These are phyloP conservation scores for Hetaerina titia DNA, from an alignment of 2,888 invertebrate genomes.

Conservation along the genomic window DNA sequence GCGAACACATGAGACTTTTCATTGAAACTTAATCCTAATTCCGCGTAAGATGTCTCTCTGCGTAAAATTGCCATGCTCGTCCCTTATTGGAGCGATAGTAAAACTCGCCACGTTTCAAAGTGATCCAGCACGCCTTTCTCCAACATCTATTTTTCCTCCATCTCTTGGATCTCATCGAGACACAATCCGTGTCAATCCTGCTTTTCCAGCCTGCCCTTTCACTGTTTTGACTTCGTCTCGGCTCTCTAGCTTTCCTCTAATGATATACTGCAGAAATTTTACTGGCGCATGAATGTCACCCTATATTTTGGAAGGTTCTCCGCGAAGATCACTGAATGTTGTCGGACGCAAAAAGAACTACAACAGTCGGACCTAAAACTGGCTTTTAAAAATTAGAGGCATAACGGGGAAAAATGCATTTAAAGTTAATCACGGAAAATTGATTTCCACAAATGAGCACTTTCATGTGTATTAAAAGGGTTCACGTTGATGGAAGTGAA, in stretches of 20 bases:
- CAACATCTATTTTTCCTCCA: slow-evolving; percentile 32
- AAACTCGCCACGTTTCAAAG: neutral
- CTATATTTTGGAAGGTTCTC: neutral
- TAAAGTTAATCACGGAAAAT: no score
- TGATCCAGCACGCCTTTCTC: slow-evolving; percentile 8
- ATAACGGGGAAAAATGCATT: no score
- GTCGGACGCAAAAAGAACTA: no score
- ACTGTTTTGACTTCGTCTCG: neutral
- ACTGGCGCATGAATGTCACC: neutral
- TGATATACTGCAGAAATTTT: neutral
- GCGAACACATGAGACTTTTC: no score
- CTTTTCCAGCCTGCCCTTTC: neutral
- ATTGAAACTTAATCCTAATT: no score
- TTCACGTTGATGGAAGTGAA: no score
- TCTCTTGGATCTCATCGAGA: neutral
- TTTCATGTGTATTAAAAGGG: no score
- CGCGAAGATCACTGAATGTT: no score
- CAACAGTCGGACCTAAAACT: no score
- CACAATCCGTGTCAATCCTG: neutral
- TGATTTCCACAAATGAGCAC: no score
- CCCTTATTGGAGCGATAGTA: neutral
- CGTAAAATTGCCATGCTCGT: neutral
- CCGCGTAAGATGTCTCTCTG: no score
- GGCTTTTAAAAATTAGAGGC: no score
- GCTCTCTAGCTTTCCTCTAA: neutral